phyloP scores from a whole-genome alignment of 2,888 invertebrate species.

The Ectropis crepuscularia region DNA sequence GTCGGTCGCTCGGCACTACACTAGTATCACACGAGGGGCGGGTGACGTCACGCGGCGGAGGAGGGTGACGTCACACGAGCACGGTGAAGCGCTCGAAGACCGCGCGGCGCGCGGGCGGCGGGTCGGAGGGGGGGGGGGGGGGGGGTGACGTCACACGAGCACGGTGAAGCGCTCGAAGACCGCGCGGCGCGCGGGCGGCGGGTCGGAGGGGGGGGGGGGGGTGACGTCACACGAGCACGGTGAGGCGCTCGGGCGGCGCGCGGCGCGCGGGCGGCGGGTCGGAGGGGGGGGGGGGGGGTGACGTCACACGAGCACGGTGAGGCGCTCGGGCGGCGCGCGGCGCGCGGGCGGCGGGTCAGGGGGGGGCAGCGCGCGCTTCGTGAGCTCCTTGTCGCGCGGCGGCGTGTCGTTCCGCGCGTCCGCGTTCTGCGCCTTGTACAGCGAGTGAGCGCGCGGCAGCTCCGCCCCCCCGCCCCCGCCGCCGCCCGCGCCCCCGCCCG shows the following conservation, averaged over 20 bases:
- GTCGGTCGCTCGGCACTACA: conserved; percentile 40
- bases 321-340: conserved; percentile 69
- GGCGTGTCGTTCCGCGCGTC: conserved; percentile 94
- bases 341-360: conserved; percentile 65
- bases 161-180: no score
- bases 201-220: no score
- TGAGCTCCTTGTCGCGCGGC: conserved; percentile 90
- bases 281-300: conserved; percentile 8
- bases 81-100: conserved; percentile 77
- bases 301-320: conserved; percentile 75
- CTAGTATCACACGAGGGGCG: conserved; percentile 56
- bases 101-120: conserved; percentile 59
- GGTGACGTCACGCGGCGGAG: conserved; percentile 14
- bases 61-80: conserved; percentile 63
- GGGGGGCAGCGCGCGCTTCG: conserved; percentile 87
- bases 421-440: conserved; percentile 93
- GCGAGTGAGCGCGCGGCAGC: conserved; percentile 85
- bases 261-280: conserved; percentile 18
- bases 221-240: no score
- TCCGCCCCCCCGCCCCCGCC: conserved; percentile 69
- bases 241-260: no score
- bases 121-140: conserved; percentile 80
- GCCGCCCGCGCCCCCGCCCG: conserved; percentile 69
- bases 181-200: no score
- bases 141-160: conserved; percentile 93